phyloP scores from a whole-genome alignment of 2,888 invertebrate species.

The Eilema caniola region DNA sequence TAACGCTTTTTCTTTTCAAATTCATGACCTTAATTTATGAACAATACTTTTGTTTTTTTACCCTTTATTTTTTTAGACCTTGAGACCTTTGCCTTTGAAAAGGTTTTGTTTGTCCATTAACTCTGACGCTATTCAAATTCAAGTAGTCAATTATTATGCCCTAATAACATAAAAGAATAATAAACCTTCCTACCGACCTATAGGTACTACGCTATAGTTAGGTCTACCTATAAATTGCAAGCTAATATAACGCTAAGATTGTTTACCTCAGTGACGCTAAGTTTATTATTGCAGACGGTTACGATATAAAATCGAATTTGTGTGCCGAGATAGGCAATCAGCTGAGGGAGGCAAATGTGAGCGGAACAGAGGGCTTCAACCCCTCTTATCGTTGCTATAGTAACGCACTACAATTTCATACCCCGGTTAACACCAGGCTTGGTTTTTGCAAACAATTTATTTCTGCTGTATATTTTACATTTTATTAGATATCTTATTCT shows the following conservation, averaged over 20 bases:
- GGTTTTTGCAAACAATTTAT: not conserved
- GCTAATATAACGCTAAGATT: no score
- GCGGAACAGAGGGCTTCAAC: slow-evolving; percentile 70
- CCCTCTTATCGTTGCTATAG: slow-evolving; percentile 80
- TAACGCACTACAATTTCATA: slow-evolving; percentile 75
- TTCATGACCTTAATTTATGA: slow-evolving; percentile 37
- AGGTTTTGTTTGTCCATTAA: slow-evolving; percentile 29
- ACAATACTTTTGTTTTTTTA: slow-evolving; percentile 24
- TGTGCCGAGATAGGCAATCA: slow-evolving; percentile 67
- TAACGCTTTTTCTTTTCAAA: slow-evolving; percentile 9
- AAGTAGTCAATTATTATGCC: slow-evolving; percentile 10
- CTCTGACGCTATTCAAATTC: slow-evolving; percentile 11
- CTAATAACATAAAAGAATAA: slow-evolving; percentile 5
- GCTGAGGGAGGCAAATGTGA: slow-evolving; percentile 64
- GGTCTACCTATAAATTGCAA: slow-evolving; percentile 7
- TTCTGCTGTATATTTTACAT: not conserved
- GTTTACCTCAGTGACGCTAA: no score
- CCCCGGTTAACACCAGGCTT: slow-evolving; percentile 59
- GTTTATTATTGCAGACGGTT: slow-evolving; percentile 26
- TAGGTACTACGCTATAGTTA: not conserved
- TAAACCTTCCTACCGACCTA: not conserved
- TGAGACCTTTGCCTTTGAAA: slow-evolving; percentile 27
- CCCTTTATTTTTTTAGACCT: slow-evolving; percentile 22
- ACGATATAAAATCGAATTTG: slow-evolving; percentile 58
- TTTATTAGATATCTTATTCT: not conserved